phyloP scores from a whole-genome alignment of 2,113 vertebrate genomes.

The Rhynchomys soricoides region DNA sequence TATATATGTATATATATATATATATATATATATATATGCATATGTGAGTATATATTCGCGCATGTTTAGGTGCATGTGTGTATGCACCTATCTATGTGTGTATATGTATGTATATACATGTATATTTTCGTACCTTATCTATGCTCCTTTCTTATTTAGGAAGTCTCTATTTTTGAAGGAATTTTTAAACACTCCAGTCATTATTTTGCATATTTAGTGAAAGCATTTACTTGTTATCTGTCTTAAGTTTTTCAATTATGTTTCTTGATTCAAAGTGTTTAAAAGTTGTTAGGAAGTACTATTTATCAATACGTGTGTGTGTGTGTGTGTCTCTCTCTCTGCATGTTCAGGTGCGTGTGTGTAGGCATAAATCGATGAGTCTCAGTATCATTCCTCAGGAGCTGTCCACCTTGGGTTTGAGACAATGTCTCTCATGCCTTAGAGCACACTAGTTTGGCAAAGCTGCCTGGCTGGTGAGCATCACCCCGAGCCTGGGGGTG shows the following conservation, averaged over 20 bases:
- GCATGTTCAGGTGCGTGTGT: background rate
- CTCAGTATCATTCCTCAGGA: background rate
- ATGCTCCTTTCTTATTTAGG: background rate
- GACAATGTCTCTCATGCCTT: background rate
- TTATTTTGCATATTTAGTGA: background rate
- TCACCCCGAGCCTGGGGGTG: too few species aligned
- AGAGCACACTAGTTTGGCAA: background rate
- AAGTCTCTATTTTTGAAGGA: background rate
- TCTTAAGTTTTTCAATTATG: background rate
- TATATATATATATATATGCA: background rate
- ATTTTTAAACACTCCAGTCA: constrained; percentile 11
- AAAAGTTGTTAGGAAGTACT: background rate
- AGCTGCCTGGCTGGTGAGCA: background rate
- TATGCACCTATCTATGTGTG: background rate
- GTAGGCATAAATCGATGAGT: background rate
- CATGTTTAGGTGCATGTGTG: background rate
- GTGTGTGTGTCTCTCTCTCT: background rate
- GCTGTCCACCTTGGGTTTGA: background rate
- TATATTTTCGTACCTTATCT: background rate
- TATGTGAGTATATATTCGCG: background rate
- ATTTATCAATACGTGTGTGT: background rate
- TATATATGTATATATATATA: background rate
- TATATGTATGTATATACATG: background rate
- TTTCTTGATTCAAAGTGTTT: background rate
- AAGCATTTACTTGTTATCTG: background rate